phyloP scores from a whole-genome alignment of 2,888 invertebrate species.

The Ochropleura leucogaster region DNA sequence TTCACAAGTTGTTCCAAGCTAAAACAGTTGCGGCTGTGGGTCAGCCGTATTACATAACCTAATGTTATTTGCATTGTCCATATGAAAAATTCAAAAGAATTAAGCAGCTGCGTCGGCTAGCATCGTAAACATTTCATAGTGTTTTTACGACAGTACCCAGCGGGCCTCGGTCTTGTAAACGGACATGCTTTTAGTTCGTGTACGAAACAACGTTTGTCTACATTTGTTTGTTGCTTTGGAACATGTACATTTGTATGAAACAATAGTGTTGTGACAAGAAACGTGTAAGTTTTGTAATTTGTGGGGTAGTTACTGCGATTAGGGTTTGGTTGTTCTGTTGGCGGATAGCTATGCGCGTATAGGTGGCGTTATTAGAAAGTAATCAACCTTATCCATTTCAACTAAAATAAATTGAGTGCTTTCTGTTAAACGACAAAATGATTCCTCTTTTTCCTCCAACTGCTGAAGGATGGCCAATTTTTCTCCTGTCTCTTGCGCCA shows the following conservation, averaged over 20 bases:
- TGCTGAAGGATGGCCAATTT: neutral
- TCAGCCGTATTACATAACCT: conserved; percentile 59
- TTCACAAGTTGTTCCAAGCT: conserved; percentile 29
- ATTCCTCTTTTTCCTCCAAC: neutral
- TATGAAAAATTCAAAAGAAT: conserved; percentile 77
- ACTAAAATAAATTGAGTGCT: neutral
- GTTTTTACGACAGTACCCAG: conserved; percentile 79
- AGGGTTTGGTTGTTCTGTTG: conserved; percentile 3
- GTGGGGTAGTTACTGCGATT: conserved; percentile 41
- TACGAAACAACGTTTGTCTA: conserved; percentile 66
- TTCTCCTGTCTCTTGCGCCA: neutral
- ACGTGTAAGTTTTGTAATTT: conserved; percentile 60
- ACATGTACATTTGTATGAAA: conserved; percentile 63
- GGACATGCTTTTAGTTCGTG: conserved; percentile 69
- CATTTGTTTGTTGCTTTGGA: conserved; percentile 63
- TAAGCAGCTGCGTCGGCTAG: conserved; percentile 74
- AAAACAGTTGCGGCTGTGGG: conserved; percentile 39
- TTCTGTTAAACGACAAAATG: neutral
- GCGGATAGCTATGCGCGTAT: conserved; percentile 2
- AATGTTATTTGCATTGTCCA: conserved; percentile 68
- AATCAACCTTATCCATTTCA: neutral
- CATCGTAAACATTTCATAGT: conserved; percentile 80
- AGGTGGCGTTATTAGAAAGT: neutral
- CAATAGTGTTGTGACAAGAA: conserved; percentile 61
- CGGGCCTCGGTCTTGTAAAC: conserved; percentile 67